Evolutionary conservation across 2,888 invertebrate genomes (phyloP), one percentile per base, ranked within the genome.

Genomic region (Stictocephala bisonia): DNA sequence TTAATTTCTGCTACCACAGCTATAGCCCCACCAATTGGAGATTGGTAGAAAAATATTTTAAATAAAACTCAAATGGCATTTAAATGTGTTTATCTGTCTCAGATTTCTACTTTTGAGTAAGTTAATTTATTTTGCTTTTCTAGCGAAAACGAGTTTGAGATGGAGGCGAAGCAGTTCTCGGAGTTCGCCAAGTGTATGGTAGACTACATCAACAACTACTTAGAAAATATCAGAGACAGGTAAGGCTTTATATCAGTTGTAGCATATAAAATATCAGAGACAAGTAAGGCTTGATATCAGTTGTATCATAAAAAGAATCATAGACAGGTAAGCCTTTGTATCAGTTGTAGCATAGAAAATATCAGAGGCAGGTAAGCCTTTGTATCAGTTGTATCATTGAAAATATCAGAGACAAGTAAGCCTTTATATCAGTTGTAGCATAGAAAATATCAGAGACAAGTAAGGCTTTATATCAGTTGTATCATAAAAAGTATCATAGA

Each of bases 241-340:
- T 93, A 84, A 84, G 83, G 79, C 58, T 6, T 35, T 35, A 95
- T 84, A 94, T 98, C 74, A 92, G 94, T 6, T 91, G 95, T 81
- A 99, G 98, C 85, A 86, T 97, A 84, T 95, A 97, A 84, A 96
- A 94, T 81, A 95, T 99, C 80, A 88, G 96, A 83, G 96, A 96
- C 84, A 93, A 94, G 94, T 93, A 84, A 84, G 83, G 79, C 58
- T 6, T 35, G 7, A 95, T 84, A 94, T 98, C 74, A 92, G 94
- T 6, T 91, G 95, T 81, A 99, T 98, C 85, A 86, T 97, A 84
- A 95, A 97, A 84, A 96, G 94, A 81, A 95, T 99, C 80, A 88
- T 96, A 83, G 96, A 96, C 84, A 93, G 94, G 94, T 93, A 84
- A 84, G 83, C 79, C 58, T 6, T 35, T 35, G 95, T 84, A 94